phyloP scores from a whole-genome alignment of 2,888 invertebrate genomes.

The Linnaemya tessellans region DNA sequence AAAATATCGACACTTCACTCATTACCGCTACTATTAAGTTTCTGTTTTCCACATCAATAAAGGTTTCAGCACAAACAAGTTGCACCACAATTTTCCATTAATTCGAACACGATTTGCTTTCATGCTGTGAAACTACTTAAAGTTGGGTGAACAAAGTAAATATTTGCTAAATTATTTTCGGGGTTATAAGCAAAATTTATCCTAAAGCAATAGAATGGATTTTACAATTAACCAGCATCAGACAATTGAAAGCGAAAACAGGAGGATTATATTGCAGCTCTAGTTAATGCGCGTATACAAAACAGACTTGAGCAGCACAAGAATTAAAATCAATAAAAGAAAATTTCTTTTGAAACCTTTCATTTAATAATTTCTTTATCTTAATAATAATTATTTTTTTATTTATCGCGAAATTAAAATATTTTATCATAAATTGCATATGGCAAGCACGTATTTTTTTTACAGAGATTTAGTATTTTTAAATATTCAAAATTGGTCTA shows the following conservation, averaged over 20 bases:
- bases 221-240: neutral
- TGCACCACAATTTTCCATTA: neutral
- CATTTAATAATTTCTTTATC: no score
- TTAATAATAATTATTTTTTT: no score
- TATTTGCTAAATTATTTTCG: conserved; percentile 5
- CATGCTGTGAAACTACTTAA: conserved; percentile 2
- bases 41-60: neutral
- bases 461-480: no score
- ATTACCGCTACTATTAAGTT: neutral
- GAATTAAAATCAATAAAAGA: no score
- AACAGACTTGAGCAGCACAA: no score
- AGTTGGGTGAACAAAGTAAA: neutral
- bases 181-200: neutral
- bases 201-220: neutral
- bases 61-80: neutral
- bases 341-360: no score
- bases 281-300: no score
- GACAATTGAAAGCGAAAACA: neutral
- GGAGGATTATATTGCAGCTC: neutral
- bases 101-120: neutral
- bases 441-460: no score
- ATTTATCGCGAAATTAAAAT: no score
- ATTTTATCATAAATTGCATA: no score
- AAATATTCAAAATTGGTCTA: no score
- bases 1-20: no score